Percentiles rank a stretch among this genome's conserved stretches.
Conservation (phyloP, 2,888 invertebrate species). For the Tachina grossa region DNA sequence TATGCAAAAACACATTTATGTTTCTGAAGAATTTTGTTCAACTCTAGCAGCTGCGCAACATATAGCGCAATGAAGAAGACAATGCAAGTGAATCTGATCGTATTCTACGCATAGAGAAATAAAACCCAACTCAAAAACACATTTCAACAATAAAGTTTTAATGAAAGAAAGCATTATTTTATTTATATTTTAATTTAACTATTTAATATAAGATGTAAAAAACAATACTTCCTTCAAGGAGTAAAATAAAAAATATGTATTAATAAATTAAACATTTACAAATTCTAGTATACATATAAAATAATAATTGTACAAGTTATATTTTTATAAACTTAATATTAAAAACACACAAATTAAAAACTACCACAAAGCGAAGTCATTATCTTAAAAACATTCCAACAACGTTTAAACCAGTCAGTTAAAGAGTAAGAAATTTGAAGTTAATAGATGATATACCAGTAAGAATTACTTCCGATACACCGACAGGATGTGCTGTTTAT, state of each 20-base stretch:
- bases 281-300: conserved; percentile 11
- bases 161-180: too few species aligned
- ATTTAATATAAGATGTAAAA: conserved; percentile 7
- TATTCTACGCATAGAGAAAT: too few species aligned
- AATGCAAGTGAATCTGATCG: too few species aligned
- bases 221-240: conserved; percentile 49
- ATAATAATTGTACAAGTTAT: conserved; percentile 42
- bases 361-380: background rate
- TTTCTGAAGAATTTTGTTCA: too few species aligned
- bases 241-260: conserved; percentile 13
- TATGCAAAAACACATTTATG: background rate
- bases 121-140: too few species aligned
- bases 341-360: conserved; percentile 15
- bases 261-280: conserved; percentile 22
- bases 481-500: background rate
- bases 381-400: background rate
- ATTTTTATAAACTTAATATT: conserved; percentile 48
- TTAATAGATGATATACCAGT: background rate
- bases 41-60: too few species aligned
- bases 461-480: background rate
- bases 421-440: conserved; percentile 16
- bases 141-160: too few species aligned
- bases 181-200: background rate
- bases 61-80: too few species aligned
- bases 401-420: background rate